phyloP scores from a whole-genome alignment of 2,797 vertebrate genomes.

The Meriones psammophilus region DNA sequence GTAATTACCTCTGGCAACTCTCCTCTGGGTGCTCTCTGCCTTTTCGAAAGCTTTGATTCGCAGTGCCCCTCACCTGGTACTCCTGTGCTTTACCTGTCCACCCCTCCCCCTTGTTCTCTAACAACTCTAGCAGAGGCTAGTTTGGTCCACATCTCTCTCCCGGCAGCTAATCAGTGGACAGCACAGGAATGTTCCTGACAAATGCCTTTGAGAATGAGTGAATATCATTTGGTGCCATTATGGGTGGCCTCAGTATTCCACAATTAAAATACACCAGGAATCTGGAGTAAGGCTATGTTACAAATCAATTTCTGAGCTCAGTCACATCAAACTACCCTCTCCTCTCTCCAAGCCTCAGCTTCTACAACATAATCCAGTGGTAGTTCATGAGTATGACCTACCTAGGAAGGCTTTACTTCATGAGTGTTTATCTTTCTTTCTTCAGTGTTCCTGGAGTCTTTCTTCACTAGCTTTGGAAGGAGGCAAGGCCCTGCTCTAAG shows the following conservation, averaged over 20 bases:
- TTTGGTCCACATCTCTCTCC: constrained; percentile 25
- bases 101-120: neutral
- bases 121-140: constrained; percentile 16
- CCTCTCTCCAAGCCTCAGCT: neutral
- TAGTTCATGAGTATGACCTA: neutral
- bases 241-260: neutral
- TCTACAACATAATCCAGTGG: neutral
- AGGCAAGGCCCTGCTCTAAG: neutral
- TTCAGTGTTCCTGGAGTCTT: neutral
- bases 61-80: neutral
- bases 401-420: neutral
- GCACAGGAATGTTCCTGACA: constrained; percentile 60
- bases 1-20: neutral
- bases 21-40: neutral
- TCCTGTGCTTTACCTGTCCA: constrained; percentile 3
- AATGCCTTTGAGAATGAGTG: constrained; percentile 39
- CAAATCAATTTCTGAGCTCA: neutral
- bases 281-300: neutral
- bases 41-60: neutral
- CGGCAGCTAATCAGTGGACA: constrained; percentile 53
- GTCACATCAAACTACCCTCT: neutral
- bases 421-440: constrained; percentile 15
- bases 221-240: neutral
- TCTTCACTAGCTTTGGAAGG: neutral
- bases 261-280: constrained; percentile 33